Evolutionary conservation across 2,797 vertebrate species (phyloP).

Genomic region (Oreochromis grahami): DNA sequence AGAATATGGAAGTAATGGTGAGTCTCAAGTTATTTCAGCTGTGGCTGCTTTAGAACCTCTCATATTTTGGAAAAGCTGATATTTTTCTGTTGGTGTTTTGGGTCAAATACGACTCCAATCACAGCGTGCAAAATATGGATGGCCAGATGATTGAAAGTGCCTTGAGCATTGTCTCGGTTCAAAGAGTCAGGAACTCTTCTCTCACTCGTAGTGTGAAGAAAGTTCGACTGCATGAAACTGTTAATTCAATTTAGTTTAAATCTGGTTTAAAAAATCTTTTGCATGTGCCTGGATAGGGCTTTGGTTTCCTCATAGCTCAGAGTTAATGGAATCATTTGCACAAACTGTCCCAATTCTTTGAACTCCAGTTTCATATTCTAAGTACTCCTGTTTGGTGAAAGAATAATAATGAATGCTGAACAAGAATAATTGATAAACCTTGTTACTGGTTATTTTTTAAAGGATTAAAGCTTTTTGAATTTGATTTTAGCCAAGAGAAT

Average conservation of each 20-base stretch:
- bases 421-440: background rate
- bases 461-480: background rate
- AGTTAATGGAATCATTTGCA: conserved; percentile 46
- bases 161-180: conserved; percentile 40
- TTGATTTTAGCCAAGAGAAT: background rate
- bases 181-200: conserved; percentile 34
- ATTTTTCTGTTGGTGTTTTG: conserved; percentile 26
- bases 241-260: conserved; percentile 48
- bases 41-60: background rate
- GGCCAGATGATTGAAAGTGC: conserved; percentile 44
- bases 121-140: conserved; percentile 28
- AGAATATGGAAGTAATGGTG: conserved; percentile 93
- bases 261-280: conserved; percentile 9
- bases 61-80: conserved; percentile 6
- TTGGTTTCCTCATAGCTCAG: conserved; percentile 17
- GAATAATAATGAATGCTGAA: background rate
- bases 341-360: conserved; percentile 11
- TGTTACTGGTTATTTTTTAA: background rate
- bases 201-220: conserved; percentile 4
- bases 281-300: background rate
- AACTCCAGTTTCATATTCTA: conserved; percentile 4
- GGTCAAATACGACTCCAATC: conserved; percentile 18
- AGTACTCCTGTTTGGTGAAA: background rate
- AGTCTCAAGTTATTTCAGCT: conserved; percentile 57
- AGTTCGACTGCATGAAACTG: conserved; percentile 35